Base-by-base conservation (phyloP, 2,113 vertebrate species). In the Phainopepla nitens region DNA sequence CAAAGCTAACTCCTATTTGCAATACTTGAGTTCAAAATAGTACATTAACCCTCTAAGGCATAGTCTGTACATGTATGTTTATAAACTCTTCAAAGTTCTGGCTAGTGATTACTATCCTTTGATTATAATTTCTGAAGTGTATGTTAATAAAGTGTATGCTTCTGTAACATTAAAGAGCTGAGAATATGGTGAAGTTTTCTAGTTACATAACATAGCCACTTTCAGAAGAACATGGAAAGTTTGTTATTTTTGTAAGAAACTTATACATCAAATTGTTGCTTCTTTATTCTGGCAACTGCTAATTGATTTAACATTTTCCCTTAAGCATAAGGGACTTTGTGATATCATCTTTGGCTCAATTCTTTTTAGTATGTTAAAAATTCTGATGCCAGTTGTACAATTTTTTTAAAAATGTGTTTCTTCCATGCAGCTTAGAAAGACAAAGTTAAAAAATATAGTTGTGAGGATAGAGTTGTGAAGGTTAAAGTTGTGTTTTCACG, bases 301-400 rank as follows among this genome's bases (percentile, higher is more conserved):
- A 96, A 96, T 96, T 97, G 94, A 97, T 96, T 94, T 97, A 96
- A 95, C 96, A 94, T 96, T 96, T 97, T 95, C 70, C 45, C 58
- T 87, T 84, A 91, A 91, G 77, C 94, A 94, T 96, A 97, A 95
- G 94, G 93, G 83, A 94, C 25, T 94, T 94, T 20, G 44, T 95
- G 94, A 95, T 96, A 95, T 93, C 91, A 94, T 95, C 69, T 89
- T 95, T 96, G 95, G 96, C 96, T 96, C 83, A 69, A 19, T 56
- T 93, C 42, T 94, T 94, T 69, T 61, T 94, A 89, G 73, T 69
- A 72, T 91, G 61, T 95, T 97, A 82, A 75, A 92, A 91, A 89
- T 76, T 65, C 65, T 75, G 42, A 96, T 95, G 77, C 89, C 87
- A 94, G 87, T 96, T 95, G 25, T 82, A 91, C 72, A 71, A 54